Conservation (phyloP, 2,797 vertebrate species). For the Ceryle rudis region DNA sequence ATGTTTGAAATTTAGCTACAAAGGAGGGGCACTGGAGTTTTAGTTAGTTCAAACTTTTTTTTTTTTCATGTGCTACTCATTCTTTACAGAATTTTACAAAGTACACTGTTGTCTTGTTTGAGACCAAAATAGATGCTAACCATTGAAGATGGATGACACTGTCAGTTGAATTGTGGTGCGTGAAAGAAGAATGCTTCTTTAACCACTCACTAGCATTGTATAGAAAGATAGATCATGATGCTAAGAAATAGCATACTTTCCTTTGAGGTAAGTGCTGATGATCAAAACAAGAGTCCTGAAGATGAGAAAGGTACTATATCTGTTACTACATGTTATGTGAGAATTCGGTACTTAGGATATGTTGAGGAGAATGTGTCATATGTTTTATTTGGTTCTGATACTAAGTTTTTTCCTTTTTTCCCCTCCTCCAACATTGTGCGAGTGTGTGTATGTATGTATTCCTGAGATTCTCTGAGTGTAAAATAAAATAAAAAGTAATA, state of each 20-base stretch:
- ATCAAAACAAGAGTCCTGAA: neutral
- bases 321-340: neutral
- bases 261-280: neutral
- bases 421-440: neutral
- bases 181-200: slow-evolving; percentile 42
- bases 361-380: neutral
- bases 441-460: slow-evolving; percentile 20
- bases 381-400: neutral
- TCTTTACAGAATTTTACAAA: neutral
- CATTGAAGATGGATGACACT: neutral
- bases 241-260: neutral
- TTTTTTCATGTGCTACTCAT: neutral
- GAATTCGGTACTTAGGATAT: neutral
- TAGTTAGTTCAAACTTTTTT: neutral
- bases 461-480: slow-evolving; percentile 64
- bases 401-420: neutral
- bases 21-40: neutral
- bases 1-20: neutral
- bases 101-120: neutral
- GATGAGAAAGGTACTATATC: neutral
- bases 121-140: neutral
- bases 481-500: slow-evolving; percentile 88
- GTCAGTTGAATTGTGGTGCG: slow-evolving; percentile 11
- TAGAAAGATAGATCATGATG: neutral
- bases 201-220: slow-evolving; percentile 7